These are phyloP conservation scores for Xanthostigma xanthostigma DNA, from an alignment of 2,888 invertebrate species.

Conservation along the genomic window DNA sequence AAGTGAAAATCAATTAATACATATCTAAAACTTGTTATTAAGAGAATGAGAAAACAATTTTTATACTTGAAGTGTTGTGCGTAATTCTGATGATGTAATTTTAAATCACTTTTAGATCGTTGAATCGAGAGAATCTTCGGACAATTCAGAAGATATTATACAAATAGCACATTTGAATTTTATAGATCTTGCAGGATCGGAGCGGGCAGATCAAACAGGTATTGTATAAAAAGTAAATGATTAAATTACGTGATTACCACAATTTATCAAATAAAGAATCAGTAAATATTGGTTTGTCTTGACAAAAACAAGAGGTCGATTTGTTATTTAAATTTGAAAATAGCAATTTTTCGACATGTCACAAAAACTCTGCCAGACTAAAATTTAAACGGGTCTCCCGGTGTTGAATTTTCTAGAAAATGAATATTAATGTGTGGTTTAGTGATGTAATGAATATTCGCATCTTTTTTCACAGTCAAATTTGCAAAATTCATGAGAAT, in stretches of 20 bases:
- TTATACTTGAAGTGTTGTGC: not conserved
- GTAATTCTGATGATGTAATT: slow-evolving; percentile 3
- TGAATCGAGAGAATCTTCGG: slow-evolving; percentile 44
- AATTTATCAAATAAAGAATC: too few relatives aligned
- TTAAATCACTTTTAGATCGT: slow-evolving; percentile 37
- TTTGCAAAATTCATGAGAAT: too few relatives aligned
- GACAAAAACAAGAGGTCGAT: too few relatives aligned
- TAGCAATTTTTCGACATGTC: too few relatives aligned
- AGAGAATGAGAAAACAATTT: not conserved
- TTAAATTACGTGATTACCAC: not conserved
- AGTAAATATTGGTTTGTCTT: too few relatives aligned
- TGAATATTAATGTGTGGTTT: too few relatives aligned
- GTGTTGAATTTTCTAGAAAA: too few relatives aligned
- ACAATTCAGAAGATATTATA: slow-evolving; percentile 40
- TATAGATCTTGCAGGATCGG: slow-evolving; percentile 85
- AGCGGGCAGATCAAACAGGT: slow-evolving; percentile 61
- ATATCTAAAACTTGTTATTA: not conserved
- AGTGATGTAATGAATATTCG: too few relatives aligned
- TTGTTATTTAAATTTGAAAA: too few relatives aligned
- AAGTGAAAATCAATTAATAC: not conserved
- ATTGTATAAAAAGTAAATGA: not conserved
- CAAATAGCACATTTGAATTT: slow-evolving; percentile 70
- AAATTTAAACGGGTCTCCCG: too few relatives aligned
- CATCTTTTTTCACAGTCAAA: too few relatives aligned
- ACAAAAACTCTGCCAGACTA: too few relatives aligned